phyloP scores from a whole-genome alignment of 30 jellyfish, hydroid and myxozoan species.

The Euphysa ruthae region DNA sequence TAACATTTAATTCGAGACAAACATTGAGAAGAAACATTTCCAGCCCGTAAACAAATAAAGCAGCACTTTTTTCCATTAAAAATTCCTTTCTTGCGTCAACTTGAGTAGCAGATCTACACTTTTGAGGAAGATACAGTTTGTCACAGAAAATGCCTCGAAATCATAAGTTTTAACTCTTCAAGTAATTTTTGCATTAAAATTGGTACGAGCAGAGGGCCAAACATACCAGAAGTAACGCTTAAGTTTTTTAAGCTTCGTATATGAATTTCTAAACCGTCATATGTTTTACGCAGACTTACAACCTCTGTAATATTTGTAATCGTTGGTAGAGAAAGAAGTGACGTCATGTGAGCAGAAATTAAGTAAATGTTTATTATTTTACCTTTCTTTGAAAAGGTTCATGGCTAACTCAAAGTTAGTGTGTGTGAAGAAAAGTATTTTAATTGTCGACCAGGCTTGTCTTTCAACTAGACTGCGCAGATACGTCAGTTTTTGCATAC shows the following conservation, averaged over 20 bases:
- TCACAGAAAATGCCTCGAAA: conserved; percentile 32
- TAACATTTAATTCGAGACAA: background rate
- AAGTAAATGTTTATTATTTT: too few species aligned
- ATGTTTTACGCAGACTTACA: background rate
- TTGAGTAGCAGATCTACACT: background rate
- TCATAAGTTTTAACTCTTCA: conserved; percentile 35
- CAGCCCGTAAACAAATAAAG: background rate
- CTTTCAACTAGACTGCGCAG: background rate
- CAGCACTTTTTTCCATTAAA: background rate
- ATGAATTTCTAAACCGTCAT: too few species aligned
- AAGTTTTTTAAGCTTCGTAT: too few species aligned
- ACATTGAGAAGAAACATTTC: background rate
- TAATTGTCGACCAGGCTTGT: background rate
- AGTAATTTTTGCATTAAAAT: conserved; percentile 41
- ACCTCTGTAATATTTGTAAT: background rate
- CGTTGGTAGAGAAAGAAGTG: background rate
- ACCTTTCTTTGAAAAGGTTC: too few species aligned
- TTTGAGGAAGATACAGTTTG: too few species aligned
- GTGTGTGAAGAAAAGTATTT: too few species aligned
- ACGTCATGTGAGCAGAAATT: too few species aligned
- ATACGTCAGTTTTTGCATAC: background rate
- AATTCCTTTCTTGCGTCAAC: background rate
- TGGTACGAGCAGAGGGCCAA: conserved; percentile 46
- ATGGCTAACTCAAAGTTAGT: too few species aligned
- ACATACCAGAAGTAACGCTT: conserved; percentile 25